phyloP scores from a whole-genome alignment of 2,888 invertebrate species.

The Belgica antarctica region DNA sequence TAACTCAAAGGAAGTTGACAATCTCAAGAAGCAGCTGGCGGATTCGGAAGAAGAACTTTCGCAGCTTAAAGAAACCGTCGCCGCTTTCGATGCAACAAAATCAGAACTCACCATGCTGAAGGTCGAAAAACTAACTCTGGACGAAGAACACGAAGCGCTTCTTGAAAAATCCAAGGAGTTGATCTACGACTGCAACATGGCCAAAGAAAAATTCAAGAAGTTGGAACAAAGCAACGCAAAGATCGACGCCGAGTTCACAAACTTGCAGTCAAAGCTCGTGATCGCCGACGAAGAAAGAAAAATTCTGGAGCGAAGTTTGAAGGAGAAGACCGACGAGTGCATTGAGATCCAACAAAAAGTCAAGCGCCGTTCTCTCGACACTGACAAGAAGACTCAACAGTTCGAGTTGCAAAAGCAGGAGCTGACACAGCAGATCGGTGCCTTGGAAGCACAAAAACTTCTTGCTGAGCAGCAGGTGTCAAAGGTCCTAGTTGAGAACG shows the following conservation, averaged over 20 bases:
- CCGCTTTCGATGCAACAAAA: too few relatives aligned
- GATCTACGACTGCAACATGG: not conserved
- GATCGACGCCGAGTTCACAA: conserved; percentile 10
- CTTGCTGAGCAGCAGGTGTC: not conserved
- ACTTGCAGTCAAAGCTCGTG: not conserved
- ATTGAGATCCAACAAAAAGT: not conserved
- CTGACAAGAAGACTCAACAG: not conserved
- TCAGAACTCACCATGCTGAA: too few relatives aligned
- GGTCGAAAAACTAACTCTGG: too few relatives aligned
- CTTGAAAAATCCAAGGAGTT: not conserved
- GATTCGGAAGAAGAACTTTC: not conserved
- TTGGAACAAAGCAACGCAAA: not conserved
- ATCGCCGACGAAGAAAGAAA: not conserved
- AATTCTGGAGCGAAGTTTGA: not conserved
- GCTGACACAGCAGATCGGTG: not conserved
- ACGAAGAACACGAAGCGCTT: too few relatives aligned
- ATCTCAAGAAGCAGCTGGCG: not conserved
- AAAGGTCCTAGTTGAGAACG: not conserved
- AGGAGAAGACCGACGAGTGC: not conserved
- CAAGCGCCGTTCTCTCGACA: conserved; percentile 20
- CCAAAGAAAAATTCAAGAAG: not conserved
- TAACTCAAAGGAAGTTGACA: not conserved
- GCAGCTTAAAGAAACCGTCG: too few relatives aligned
- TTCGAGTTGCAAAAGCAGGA: not conserved
- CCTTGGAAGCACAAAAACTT: not conserved